These are phyloP conservation scores for Larimichthys polyactis DNA, from an alignment of 2,113 vertebrate genomes.

Conservation along the genomic window DNA sequence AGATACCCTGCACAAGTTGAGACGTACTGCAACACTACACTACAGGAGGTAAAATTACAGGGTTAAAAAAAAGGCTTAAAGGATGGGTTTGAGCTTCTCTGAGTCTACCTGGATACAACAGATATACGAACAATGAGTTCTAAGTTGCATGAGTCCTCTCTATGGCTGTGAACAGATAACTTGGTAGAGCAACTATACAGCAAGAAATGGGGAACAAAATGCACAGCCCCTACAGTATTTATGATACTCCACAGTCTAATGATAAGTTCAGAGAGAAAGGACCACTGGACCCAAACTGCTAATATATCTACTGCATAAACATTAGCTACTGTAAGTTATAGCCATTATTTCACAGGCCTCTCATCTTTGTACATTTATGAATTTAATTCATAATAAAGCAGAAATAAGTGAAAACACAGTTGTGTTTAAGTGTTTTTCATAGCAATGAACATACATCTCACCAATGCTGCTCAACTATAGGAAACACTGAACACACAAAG, in stretches of 20 bases:
- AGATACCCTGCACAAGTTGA: conserved; percentile 15
- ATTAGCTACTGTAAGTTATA: too few relatives aligned
- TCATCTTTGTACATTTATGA: too few relatives aligned
- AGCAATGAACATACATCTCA: background rate
- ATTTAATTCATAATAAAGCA: too few relatives aligned
- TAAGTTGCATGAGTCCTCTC: background rate
- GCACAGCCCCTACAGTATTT: too few relatives aligned
- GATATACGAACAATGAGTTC: background rate
- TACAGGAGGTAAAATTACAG: conserved; percentile 27
- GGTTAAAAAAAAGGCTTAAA: conserved; percentile 25
- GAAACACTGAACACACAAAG: conserved; percentile 1
- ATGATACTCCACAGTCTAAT: background rate
- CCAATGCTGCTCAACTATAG: background rate
- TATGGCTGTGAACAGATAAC: background rate
- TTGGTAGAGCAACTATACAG: background rate
- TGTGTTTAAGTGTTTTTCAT: background rate
- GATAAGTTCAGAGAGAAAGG: background rate
- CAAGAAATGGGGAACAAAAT: background rate
- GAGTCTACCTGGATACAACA: background rate
- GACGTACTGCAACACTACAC: background rate
- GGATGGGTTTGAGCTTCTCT: background rate
- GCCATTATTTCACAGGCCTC: too few relatives aligned
- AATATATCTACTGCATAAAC: too few relatives aligned
- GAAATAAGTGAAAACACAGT: too few relatives aligned
- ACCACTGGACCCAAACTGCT: background rate